Conservation (phyloP, 2,797 vertebrate species). For the Pangasius mekongensis region DNA sequence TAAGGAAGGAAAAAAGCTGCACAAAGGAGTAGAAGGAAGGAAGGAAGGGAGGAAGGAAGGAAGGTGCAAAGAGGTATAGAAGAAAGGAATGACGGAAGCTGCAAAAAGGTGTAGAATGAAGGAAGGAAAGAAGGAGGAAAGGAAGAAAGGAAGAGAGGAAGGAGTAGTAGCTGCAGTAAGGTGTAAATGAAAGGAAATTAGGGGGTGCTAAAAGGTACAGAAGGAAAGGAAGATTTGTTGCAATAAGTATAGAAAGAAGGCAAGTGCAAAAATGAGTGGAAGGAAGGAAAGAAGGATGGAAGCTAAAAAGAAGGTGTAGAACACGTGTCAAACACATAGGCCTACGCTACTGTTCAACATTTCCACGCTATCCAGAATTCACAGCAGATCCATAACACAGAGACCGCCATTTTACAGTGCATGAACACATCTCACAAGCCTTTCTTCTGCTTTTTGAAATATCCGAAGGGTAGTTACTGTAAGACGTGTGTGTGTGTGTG, state of each 20-base stretch:
- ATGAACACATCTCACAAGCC: not conserved
- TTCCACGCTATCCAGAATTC: not conserved
- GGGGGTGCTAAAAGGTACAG: not conserved
- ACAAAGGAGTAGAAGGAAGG: not conserved
- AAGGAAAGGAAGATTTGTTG: not conserved
- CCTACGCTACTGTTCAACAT: too few relatives aligned
- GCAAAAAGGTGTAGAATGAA: not conserved
- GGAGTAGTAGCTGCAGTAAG: not conserved
- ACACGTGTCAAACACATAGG: too few relatives aligned
- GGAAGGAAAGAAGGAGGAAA: not conserved
- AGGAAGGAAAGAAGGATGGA: not conserved
- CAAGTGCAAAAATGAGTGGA: not conserved
- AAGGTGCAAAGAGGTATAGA: not conserved
- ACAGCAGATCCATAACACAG: not conserved
- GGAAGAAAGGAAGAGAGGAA: not conserved
- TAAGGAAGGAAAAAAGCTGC: not conserved
- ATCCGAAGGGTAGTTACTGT: not conserved
- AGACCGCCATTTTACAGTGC: not conserved
- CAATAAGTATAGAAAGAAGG: not conserved
- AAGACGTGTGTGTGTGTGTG: not conserved
- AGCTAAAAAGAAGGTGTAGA: not conserved
- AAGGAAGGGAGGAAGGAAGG: not conserved
- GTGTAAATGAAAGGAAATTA: not conserved
- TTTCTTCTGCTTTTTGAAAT: not conserved
- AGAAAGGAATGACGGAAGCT: not conserved